Evolutionary conservation across 2,888 invertebrate genomes (phyloP), one percentile per base, ranked within the genome.

Genomic region (Parnassius smintheus): DNA sequence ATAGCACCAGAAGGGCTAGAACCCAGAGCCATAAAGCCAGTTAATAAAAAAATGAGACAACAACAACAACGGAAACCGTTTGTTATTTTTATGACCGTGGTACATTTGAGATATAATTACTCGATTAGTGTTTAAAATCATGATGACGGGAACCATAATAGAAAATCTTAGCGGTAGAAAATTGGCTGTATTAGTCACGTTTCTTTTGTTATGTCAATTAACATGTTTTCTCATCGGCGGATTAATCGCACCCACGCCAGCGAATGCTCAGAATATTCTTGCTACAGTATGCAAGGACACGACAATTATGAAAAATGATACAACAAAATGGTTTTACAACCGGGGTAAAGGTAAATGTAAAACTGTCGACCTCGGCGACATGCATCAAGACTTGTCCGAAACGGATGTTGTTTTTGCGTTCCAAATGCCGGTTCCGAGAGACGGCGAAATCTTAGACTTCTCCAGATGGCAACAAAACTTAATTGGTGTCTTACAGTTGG

Each of bases 381-480:
- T 89, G 61, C 93, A 93, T 66, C 83, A 84, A 65, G 88, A 88
- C 65, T 71, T 92, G 75, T 71, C 91, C 75, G 71, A 96, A 94
- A 95, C 95, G 66, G 95, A 98, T 81, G 94, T 99, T 61, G 98
- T 98, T 55, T 98, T 98, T 83, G 94, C 95, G 1, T 94, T 95
- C 75, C 94, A 98, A 94, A 95, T 99, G 94, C 99, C 99, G n/a
- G 84, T 95, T 41, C 96, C 96, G 0, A 93, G 96, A 56, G 95
- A 95, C 63, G 94, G 93, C 59, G 87, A 92, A 66, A 90, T 94
- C 22, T 86, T 98, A 65, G 97, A 98, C 85, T 99, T 97, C 88
- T 98, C 98, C 0, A 94, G 99, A 69, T 99, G 98, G 99, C 99
- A 99, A 83, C 99, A 99, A 85, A 98, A 97, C 88, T 92, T 99